phyloP scores from a whole-genome alignment of 1,140 invertebrate genomes.

The Drosophila bifasciata region DNA sequence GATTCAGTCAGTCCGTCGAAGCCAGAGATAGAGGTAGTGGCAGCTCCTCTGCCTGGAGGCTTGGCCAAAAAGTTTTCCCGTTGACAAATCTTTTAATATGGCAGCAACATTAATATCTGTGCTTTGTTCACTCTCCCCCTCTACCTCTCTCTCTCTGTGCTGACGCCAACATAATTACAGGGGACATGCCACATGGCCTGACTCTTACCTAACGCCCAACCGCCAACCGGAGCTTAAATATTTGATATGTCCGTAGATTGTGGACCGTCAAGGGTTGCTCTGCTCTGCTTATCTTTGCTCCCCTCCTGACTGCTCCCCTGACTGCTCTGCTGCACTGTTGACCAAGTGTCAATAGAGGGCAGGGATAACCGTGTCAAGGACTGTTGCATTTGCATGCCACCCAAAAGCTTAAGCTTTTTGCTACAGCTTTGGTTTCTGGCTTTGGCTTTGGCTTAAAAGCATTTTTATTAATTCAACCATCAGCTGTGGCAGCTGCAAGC shows the following conservation, averaged over 20 bases:
- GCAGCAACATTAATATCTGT: slow-evolving; percentile 54
- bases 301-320: neutral
- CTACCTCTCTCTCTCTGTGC: no score
- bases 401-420: slow-evolving; percentile 1
- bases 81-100: slow-evolving; percentile 77
- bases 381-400: slow-evolving; percentile 5
- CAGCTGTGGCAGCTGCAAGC: neutral
- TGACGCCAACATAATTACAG: slow-evolving; percentile 22
- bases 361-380: slow-evolving; percentile 45
- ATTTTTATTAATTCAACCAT: slow-evolving; percentile 49
- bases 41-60: slow-evolving; percentile 32
- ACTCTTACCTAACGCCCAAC: slow-evolving; percentile 29
- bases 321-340: slow-evolving; percentile 43
- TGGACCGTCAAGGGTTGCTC: slow-evolving; percentile 26
- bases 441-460: slow-evolving; percentile 27
- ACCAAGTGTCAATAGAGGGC: slow-evolving; percentile 37
- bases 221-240: slow-evolving; percentile 39
- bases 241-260: slow-evolving; percentile 51
- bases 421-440: slow-evolving; percentile 21
- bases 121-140: neutral
- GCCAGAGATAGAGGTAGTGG: neutral
- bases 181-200: slow-evolving; percentile 28
- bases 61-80: slow-evolving; percentile 61
- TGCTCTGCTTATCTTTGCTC: neutral
- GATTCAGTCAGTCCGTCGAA: no score